Base-by-base conservation (phyloP, 2,113 vertebrate species). In the Sylvilagus bachmani region DNA sequence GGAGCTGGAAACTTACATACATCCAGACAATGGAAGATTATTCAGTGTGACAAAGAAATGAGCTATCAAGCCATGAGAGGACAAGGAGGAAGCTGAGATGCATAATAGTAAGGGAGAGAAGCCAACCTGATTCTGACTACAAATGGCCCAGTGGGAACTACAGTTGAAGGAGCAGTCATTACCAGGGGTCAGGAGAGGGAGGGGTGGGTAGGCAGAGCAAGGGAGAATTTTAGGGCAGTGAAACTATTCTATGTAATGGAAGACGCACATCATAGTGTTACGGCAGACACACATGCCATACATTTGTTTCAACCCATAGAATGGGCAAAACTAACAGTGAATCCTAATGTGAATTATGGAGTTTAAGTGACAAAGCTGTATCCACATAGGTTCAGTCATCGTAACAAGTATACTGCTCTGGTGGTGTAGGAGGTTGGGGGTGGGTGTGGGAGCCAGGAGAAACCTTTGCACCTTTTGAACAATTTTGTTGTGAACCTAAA, bases 391-490 rank as follows among this genome's bases (percentile, higher is more conserved):
- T 19, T 44, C 31, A 53, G 21, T 3, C 11, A 10, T 4, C 6
- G 13, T 31, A 16, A 74, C 14, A 64, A 36, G 31, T 4, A 4
- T 3, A 31, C 49, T 22, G 7, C 71, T 36, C 22, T 49, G 29
- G 12, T 2, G 3, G 10, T 0, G 1, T 3, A 6, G 33, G 33
- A n/a, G 33, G 58, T 19, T 1, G 29, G 27, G n/a, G 24, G 6
- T 2, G 19, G 24, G 49, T 36, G 21, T 13, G 22, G 17, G 29
- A 10, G 6, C 5, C 17, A 1, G 0, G 6, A 31, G 62, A 24
- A 82, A 36, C 11, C 61, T 31, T 31, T 55, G 38, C 21, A n/a
- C 44, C 22, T 69, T 6, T 19, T 31, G n/a, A 25, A 29, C 49
- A 2, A 5, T 38, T 49, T 78, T 66, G 61, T 79, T 58, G 4